These are phyloP conservation scores for Coptodon bakossiorum DNA, from an alignment of 2,113 vertebrate species.

Conservation along the genomic window DNA sequence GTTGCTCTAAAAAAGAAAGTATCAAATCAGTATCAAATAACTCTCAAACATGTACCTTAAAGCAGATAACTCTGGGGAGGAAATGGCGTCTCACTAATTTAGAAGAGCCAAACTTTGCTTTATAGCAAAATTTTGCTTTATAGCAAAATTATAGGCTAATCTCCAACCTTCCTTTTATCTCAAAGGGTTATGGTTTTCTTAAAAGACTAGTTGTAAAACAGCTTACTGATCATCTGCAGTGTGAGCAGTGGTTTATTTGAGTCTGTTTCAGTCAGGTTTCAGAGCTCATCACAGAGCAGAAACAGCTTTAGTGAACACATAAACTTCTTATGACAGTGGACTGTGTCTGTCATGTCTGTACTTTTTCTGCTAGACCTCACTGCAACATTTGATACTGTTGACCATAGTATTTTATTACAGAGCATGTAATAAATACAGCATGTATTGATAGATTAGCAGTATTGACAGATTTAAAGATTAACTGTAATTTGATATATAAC, in stretches of 20 bases:
- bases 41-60: background rate
- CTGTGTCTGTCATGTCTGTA: background rate
- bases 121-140: background rate
- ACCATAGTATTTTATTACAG: background rate
- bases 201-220: background rate
- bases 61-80: background rate
- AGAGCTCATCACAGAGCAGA: background rate
- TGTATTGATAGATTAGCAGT: background rate
- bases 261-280: background rate
- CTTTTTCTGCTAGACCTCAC: background rate
- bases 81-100: background rate
- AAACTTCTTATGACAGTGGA: background rate
- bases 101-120: background rate
- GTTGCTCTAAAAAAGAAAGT: background rate
- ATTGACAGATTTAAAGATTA: background rate
- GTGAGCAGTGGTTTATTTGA: background rate
- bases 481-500: background rate
- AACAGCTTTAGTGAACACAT: background rate
- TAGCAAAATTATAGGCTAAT: background rate
- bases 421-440: too few species aligned
- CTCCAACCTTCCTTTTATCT: background rate
- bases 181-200: background rate
- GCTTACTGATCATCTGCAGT: background rate
- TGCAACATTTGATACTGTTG: background rate
- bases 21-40: background rate